Evolutionary conservation across 2,113 vertebrate genomes (phyloP).

Genomic region (Dicentrarchus labrax): DNA sequence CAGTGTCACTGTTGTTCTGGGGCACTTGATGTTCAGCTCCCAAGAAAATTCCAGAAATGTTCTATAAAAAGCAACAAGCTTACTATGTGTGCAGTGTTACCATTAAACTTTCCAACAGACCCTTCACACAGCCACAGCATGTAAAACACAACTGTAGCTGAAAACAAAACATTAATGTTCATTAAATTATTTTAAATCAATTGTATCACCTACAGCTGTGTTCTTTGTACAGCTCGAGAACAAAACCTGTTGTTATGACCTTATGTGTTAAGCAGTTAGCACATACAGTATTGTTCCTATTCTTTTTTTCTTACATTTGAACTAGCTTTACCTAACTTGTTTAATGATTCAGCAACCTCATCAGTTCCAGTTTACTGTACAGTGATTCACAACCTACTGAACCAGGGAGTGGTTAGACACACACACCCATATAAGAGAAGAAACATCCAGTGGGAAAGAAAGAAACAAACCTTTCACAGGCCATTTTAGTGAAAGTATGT

Average conservation of each 20-base stretch:
- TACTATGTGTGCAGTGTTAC: not conserved
- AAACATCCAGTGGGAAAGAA: not conserved
- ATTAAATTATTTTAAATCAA: not conserved
- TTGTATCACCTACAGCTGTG: not conserved
- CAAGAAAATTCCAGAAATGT: slow-evolving; percentile 2
- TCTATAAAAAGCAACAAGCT: slow-evolving; percentile 26
- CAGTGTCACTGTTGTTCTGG: not conserved
- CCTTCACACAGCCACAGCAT: not conserved
- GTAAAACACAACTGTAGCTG: not conserved
- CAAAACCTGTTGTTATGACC: not conserved
- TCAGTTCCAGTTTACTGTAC: not conserved
- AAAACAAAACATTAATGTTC: not conserved
- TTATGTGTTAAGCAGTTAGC: not conserved
- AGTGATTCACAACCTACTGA: not conserved
- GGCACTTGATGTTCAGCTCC: not conserved
- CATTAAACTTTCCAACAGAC: not conserved
- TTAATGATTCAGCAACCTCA: not conserved
- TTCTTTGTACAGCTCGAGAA: not conserved
- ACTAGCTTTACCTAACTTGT: not conserved
- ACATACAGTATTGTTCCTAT: not conserved
- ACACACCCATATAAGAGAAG: not conserved
- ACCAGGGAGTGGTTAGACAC: not conserved
- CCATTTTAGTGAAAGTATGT: not conserved
- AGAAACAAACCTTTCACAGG: not conserved
- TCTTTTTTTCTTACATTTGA: not conserved